A percentile compares a stretch with the other conserved stretches of the same genome.
phyloP scores from a whole-genome alignment of 2,888 invertebrate genomes.

The Panzeria rudis region DNA sequence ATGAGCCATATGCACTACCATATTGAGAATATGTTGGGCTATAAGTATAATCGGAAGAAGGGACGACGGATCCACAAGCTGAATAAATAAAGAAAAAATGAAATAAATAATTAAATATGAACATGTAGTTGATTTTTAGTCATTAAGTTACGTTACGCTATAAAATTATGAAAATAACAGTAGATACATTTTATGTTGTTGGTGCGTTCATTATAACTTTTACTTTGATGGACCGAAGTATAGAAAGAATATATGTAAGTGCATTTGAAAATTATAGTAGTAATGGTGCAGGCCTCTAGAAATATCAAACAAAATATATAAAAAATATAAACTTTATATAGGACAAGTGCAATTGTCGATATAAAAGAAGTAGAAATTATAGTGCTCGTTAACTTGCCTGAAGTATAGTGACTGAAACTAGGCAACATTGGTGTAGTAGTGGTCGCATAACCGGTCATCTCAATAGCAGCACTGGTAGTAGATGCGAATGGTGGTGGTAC shows the following conservation, averaged over 20 bases:
- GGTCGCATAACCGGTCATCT: constrained; percentile 53
- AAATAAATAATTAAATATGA: neutral
- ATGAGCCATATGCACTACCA: constrained; percentile 85
- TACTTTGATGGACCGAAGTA: constrained; percentile 4
- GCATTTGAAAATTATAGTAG: constrained; percentile 49
- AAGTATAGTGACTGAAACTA: constrained; percentile 88
- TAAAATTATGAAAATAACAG: neutral
- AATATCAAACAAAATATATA: constrained; percentile 4
- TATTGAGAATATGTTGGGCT: constrained; percentile 88
- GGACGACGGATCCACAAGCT: constrained; percentile 87
- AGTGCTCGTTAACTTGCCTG: constrained; percentile 85
- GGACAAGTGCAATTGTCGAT: neutral
- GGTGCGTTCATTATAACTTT: constrained; percentile 27
- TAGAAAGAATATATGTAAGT: constrained; percentile 26
- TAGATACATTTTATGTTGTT: neutral
- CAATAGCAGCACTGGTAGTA: constrained; percentile 72
- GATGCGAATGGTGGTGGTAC: constrained; percentile 87
- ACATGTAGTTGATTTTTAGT: neutral
- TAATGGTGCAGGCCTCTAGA: constrained; percentile 44
- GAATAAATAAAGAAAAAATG: constrained; percentile 58
- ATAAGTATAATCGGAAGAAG: constrained; percentile 88
- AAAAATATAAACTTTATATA: neutral
- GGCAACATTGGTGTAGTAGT: constrained; percentile 86
- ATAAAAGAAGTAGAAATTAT: neutral
- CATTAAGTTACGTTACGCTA: neutral